A percentile compares a stretch with the other conserved stretches of the same genome.
Conservation (phyloP, 1,140 invertebrate species). For the Drosophila bocqueti region DNA sequence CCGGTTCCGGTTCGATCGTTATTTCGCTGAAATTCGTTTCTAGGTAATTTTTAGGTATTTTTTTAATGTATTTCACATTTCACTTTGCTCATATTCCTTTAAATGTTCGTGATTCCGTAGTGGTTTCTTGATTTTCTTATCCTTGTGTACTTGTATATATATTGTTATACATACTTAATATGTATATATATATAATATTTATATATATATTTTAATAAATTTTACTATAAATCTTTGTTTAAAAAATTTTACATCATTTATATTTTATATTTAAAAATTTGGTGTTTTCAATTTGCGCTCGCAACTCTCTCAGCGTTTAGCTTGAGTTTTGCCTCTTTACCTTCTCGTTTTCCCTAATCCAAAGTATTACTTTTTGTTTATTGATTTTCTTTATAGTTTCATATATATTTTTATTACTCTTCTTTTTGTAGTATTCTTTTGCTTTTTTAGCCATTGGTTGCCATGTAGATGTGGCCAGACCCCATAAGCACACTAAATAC, state of each 20-base stretch:
- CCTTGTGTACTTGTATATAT: conserved; percentile 41
- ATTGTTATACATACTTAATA: conserved; percentile 31
- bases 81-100: conserved; percentile 32
- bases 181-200: conserved; percentile 50
- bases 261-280: conserved; percentile 69
- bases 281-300: conserved; percentile 73
- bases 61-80: conserved; percentile 82
- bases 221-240: conserved; percentile 82
- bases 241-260: conserved; percentile 70
- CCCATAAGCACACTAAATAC: conserved; percentile 42
- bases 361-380: conserved; percentile 18
- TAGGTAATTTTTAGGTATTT: conserved; percentile 50
- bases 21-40: conserved; percentile 10
- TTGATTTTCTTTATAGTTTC: background rate
- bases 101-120: conserved; percentile 18
- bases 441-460: conserved; percentile 42
- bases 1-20: conserved; percentile 15
- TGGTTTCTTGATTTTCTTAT: conserved; percentile 35
- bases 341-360: conserved; percentile 39
- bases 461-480: conserved; percentile 79
- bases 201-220: conserved; percentile 67
- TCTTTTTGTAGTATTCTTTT: conserved; percentile 18
- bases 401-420: background rate
- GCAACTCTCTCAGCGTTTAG: conserved; percentile 35
- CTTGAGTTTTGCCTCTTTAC: conserved; percentile 35